These are phyloP conservation scores for Ptychodera flava DNA, from an alignment of 35 echinoderm and acorn worm genomes.

Conservation along the genomic window DNA sequence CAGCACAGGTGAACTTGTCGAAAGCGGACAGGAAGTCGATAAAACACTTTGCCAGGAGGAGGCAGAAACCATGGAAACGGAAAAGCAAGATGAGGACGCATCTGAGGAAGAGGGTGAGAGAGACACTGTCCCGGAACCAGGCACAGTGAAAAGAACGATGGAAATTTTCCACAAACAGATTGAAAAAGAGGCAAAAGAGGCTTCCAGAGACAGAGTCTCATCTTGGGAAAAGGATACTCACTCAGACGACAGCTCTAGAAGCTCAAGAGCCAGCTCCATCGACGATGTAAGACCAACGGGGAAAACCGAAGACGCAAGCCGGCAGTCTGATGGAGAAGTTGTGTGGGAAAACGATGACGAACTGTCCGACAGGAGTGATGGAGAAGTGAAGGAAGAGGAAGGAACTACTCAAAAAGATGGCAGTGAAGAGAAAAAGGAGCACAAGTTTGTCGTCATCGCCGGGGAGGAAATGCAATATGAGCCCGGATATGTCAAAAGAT, in stretches of 20 bases:
- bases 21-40: neutral
- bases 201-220: neutral
- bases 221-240: neutral
- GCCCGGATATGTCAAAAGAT: slow-evolving; percentile 65
- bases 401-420: neutral
- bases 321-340: neutral
- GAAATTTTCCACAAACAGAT: neutral
- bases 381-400: slow-evolving; percentile 6
- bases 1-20: slow-evolving; percentile 15
- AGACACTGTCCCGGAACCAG: neutral
- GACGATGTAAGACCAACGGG: neutral
- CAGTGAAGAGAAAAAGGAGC: neutral
- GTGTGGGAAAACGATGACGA: slow-evolving; percentile 6
- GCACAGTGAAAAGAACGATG: neutral
- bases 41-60: slow-evolving; percentile 12
- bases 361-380: neutral
- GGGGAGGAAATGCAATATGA: slow-evolving; percentile 79
- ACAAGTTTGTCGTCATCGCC: slow-evolving; percentile 17
- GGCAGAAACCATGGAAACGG: neutral
- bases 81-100: neutral
- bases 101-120: neutral
- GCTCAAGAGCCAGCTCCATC: neutral
- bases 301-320: neutral
- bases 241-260: neutral
- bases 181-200: neutral